A percentile compares a stretch with the other conserved stretches of the same genome.
phyloP scores from a whole-genome alignment of 2,888 invertebrate genomes.

The Chalcis sispes region DNA sequence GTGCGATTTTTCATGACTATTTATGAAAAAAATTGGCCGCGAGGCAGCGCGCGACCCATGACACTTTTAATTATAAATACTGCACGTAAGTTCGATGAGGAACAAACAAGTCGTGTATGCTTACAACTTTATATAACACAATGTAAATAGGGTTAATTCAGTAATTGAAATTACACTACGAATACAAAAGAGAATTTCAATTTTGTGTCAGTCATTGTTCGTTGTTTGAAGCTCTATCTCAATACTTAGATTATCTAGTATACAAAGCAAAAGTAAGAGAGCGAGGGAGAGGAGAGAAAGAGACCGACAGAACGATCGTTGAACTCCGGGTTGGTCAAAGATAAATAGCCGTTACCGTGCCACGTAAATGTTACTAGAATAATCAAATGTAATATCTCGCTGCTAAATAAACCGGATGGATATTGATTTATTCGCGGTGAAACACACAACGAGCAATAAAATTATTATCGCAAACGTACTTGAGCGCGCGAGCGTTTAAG shows the following conservation, averaged over 20 bases:
- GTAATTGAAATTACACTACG: constrained; percentile 36
- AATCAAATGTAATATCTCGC: too few species aligned
- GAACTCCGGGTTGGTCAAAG: constrained; percentile 30
- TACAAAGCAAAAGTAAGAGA: constrained; percentile 10
- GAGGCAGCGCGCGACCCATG: not conserved
- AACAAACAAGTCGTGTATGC: constrained; percentile 26
- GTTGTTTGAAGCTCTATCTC: constrained; percentile 15
- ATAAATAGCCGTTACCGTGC: constrained; percentile 39
- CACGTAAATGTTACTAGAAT: constrained; percentile 29
- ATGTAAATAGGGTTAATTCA: constrained; percentile 53
- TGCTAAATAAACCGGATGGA: too few species aligned
- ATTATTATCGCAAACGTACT: constrained; percentile 28
- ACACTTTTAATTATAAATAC: not conserved
- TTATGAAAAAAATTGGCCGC: constrained; percentile 28
- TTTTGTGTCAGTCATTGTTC: constrained; percentile 36
- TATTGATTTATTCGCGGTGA: not conserved
- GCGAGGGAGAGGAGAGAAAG: constrained; percentile 6
- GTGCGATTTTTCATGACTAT: too few species aligned
- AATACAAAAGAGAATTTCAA: constrained; percentile 38
- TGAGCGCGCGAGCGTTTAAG: constrained; percentile 17
- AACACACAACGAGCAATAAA: constrained; percentile 9
- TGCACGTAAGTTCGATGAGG: not conserved
- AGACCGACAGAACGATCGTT: not conserved
- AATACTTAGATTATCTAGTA: constrained; percentile 43
- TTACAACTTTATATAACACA: constrained; percentile 47